Percentiles rank a stretch among this genome's conserved stretches.
These are phyloP conservation scores for Limnephilus lunatus DNA, from an alignment of 2,888 invertebrate genomes.

Conservation along the genomic window DNA sequence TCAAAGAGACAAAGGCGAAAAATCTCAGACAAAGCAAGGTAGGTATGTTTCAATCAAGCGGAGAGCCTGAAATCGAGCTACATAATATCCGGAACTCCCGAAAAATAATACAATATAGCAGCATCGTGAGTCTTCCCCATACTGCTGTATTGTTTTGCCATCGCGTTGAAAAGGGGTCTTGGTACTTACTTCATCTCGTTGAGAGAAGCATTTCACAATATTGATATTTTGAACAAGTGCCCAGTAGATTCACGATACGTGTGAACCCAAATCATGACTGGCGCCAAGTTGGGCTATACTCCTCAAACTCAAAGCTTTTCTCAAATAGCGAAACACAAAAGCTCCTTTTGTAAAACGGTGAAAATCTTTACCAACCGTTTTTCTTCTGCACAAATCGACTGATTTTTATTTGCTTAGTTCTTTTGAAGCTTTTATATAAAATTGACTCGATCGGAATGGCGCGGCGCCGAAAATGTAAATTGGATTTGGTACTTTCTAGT, in stretches of 20 bases:
- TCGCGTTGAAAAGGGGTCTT: conserved; percentile 9
- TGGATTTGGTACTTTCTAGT: neutral
- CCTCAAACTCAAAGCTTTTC: neutral
- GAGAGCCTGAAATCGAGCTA: neutral
- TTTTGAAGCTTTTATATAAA: neutral
- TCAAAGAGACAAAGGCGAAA: neutral
- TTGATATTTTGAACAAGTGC: conserved; percentile 6
- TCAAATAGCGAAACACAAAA: conserved; percentile 2
- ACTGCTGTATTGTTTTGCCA: neutral
- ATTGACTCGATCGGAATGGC: neutral
- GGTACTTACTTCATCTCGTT: neutral
- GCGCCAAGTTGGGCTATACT: conserved; percentile 2
- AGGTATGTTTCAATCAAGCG: neutral
- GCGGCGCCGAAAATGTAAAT: conserved; percentile 29
- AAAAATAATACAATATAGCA: neutral
- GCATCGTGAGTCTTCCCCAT: neutral
- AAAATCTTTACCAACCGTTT: neutral
- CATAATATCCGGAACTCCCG: neutral
- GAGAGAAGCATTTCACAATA: neutral
- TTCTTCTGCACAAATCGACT: neutral
- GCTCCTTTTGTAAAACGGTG: neutral
- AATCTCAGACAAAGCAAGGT: neutral
- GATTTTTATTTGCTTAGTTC: neutral
- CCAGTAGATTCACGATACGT: neutral
- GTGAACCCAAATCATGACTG: neutral